Base-by-base conservation (phyloP, 2,888 invertebrate genomes). In the Tetragonisca angustula region DNA sequence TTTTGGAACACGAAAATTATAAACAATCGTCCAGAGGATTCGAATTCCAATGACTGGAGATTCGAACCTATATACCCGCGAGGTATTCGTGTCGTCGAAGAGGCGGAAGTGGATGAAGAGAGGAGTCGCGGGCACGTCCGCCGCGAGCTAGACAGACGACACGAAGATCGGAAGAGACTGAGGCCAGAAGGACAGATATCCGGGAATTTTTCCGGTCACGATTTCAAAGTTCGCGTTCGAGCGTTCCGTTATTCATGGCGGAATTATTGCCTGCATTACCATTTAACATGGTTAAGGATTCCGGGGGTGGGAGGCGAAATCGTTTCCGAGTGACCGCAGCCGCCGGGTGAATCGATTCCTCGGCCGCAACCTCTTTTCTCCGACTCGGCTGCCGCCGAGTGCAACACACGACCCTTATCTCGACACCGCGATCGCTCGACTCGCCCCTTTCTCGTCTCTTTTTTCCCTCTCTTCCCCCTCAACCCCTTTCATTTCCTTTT, bases 251-350 rank as follows among this genome's bases (percentile, higher is more conserved):
- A 88, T 86, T 86, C 86, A 79, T 76, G 84, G 73, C 68, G 70
- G 80, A 88, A 81, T 88, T 88, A 88, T 89, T 83, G 77, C 65
- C 85, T 43, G 59, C 85, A 88, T 88, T 88, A 89, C 83, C 89
- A 88, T 87, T 87, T 88, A 85, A 81, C 87, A 74, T 74, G 88
- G 88, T 88, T 88, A 88, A 84, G 84, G 77, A 88, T 88, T 86
- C 87, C 74, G 43, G 9, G 43, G 43, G 9, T 11, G 43, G 73
- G 11, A 64, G 77, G 81, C 77, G 77, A 87, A 84, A 84, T 87
- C 87, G 87, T 88, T 88, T 82, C 80, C 87, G 76, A 84, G 79
- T 84, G 81, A 67, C 69, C 79, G 73, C n/a, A 79, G 69, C 69
- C 79, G 73, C n/a, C 43, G 74, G 76, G 85, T 74, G 87, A 79